A percentile compares a stretch with the other conserved stretches of the same genome.
Evolutionary conservation across 1,140 invertebrate species (phyloP).

Genomic region (Cataglyphis hispanica): DNA sequence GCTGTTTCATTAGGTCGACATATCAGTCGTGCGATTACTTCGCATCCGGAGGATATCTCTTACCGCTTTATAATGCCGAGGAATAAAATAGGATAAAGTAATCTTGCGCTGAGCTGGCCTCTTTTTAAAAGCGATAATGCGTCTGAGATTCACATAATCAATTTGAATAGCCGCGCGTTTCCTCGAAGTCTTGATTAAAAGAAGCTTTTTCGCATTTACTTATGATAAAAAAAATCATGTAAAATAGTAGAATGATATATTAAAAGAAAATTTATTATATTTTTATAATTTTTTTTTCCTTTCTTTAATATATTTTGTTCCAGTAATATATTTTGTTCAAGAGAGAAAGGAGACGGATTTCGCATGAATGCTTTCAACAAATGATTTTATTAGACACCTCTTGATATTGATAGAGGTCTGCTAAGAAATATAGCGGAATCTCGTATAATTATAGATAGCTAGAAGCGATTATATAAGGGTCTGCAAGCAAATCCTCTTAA

Average conservation of each 20-base stretch:
- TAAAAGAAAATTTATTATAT: no score
- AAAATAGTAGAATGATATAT: no score
- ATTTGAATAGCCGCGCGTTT: neutral
- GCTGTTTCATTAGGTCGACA: conserved; percentile 57
- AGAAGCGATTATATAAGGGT: conserved; percentile 30
- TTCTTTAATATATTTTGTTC: no score
- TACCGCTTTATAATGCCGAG: neutral
- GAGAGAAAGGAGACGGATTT: no score
- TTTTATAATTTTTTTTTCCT: no score
- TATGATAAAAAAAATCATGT: no score
- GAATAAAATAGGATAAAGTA: conserved; percentile 17
- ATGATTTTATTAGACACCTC: conserved; percentile 3
- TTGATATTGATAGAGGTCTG: neutral
- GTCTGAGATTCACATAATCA: neutral
- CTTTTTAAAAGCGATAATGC: conserved; percentile 10
- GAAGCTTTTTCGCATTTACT: neutral
- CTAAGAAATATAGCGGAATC: neutral
- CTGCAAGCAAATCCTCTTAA: conserved; percentile 49
- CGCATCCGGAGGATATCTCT: neutral
- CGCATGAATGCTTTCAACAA: neutral
- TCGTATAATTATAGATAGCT: conserved; percentile 38
- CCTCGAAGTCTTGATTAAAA: neutral
- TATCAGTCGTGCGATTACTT: conserved; percentile 36
- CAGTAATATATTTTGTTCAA: no score
- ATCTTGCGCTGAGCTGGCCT: neutral